Percentiles rank a stretch among this genome's conserved stretches.
phyloP scores from a whole-genome alignment of 2,797 vertebrate species.

The Pangasius krempfi region DNA sequence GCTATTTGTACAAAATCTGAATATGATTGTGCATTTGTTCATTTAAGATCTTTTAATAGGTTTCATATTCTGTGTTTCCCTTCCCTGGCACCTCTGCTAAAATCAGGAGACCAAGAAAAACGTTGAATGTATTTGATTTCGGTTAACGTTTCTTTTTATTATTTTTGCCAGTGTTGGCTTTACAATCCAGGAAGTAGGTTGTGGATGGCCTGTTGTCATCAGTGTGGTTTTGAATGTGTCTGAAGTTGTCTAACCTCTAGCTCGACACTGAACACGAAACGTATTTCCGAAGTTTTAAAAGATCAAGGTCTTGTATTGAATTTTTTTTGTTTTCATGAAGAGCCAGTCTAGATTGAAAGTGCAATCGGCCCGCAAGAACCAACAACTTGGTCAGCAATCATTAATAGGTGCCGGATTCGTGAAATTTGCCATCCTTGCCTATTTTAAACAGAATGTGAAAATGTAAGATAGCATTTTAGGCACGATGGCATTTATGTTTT shows the following conservation, averaged over 20 bases:
- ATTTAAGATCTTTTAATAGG: slow-evolving; percentile 1
- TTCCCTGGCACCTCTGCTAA: slow-evolving; percentile 13
- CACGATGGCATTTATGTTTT: neutral
- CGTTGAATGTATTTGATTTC: slow-evolving; percentile 49
- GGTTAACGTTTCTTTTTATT: neutral
- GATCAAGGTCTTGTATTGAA: neutral
- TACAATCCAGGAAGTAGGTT: slow-evolving; percentile 14
- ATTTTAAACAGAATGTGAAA: slow-evolving; percentile 11
- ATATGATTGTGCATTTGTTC: slow-evolving; percentile 1
- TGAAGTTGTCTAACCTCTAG: neutral
- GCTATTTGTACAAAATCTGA: slow-evolving; percentile 97
- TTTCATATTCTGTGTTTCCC: neutral
- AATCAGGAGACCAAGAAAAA: slow-evolving; percentile 53
- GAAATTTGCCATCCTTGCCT: neutral
- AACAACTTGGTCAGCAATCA: neutral
- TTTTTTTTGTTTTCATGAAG: neutral
- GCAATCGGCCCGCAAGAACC: neutral
- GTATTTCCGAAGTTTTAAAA: neutral
- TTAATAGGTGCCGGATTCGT: neutral
- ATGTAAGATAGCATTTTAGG: neutral
- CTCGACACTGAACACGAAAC: neutral
- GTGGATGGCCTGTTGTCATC: neutral
- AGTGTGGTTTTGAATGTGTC: slow-evolving; percentile 20
- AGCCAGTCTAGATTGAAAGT: neutral
- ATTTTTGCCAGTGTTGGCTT: neutral